Evolutionary conservation across 2,888 invertebrate genomes (phyloP).

Genomic region (Phrixothrix hirtus): DNA sequence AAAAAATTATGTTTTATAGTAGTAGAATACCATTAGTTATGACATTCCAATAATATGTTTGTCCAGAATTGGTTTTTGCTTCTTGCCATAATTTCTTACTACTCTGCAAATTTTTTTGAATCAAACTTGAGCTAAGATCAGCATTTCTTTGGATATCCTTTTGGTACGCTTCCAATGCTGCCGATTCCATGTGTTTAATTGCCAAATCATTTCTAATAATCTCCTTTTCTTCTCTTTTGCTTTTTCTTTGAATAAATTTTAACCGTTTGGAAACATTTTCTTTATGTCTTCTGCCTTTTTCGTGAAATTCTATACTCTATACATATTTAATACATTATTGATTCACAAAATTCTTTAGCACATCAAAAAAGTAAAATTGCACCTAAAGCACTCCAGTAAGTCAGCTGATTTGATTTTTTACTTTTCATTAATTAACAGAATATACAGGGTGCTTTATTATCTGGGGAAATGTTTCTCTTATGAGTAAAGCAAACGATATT

Average conservation of each 20-base stretch:
- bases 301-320: conserved; percentile 92
- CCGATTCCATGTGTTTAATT: conserved; percentile 86
- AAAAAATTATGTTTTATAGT: no score
- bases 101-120: conserved; percentile 47
- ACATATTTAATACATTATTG: no score
- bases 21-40: conserved; percentile 67
- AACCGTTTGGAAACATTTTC: conserved; percentile 88
- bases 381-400: no score
- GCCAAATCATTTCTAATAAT: conserved; percentile 77
- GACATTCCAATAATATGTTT: conserved; percentile 85
- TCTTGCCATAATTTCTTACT: conserved; percentile 73
- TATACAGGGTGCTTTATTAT: no score
- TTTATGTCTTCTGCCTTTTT: conserved; percentile 89
- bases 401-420: no score
- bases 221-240: conserved; percentile 77
- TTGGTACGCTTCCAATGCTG: conserved; percentile 84
- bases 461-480: no score
- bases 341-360: no score
- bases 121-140: conserved; percentile 64
- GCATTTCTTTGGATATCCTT: conserved; percentile 78
- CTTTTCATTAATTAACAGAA: no score
- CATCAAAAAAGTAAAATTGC: no score
- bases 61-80: conserved; percentile 73
- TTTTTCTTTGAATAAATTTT: conserved; percentile 81
- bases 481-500: no score